These are phyloP conservation scores for Oreochromis mossambicus DNA, from an alignment of 2,797 vertebrate species.

Conservation along the genomic window DNA sequence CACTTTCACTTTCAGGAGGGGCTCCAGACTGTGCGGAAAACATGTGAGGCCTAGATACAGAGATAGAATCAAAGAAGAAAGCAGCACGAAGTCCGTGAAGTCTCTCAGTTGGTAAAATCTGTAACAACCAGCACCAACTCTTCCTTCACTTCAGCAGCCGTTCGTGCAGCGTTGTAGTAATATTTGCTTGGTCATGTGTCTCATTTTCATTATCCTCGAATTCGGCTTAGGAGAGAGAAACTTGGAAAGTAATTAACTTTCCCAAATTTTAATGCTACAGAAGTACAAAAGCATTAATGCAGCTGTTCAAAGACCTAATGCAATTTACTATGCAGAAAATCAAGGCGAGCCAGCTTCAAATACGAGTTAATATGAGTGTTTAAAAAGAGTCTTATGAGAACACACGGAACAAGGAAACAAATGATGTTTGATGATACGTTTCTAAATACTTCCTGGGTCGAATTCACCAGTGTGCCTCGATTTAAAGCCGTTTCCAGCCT, in stretches of 20 bases:
- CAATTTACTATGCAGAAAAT: neutral
- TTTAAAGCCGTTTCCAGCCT: neutral
- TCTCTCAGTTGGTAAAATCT: neutral
- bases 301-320: neutral
- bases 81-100: neutral
- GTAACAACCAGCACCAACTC: neutral
- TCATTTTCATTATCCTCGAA: neutral
- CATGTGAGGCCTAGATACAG: constrained; percentile 63
- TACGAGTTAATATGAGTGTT: neutral
- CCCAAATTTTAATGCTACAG: neutral
- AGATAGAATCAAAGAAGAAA: constrained; percentile 16
- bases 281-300: neutral
- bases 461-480: neutral
- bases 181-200: neutral
- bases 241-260: neutral
- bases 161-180: neutral
- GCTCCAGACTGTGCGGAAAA: constrained; percentile 57
- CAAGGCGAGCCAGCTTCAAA: neutral
- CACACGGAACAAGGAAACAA: neutral
- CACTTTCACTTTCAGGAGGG: constrained; percentile 67
- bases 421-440: neutral
- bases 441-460: constrained; percentile 1
- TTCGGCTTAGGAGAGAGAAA: neutral
- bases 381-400: neutral
- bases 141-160: neutral